Evolutionary conservation across 2,888 invertebrate genomes (phyloP).

Genomic region (Odontocolon sp.): DNA sequence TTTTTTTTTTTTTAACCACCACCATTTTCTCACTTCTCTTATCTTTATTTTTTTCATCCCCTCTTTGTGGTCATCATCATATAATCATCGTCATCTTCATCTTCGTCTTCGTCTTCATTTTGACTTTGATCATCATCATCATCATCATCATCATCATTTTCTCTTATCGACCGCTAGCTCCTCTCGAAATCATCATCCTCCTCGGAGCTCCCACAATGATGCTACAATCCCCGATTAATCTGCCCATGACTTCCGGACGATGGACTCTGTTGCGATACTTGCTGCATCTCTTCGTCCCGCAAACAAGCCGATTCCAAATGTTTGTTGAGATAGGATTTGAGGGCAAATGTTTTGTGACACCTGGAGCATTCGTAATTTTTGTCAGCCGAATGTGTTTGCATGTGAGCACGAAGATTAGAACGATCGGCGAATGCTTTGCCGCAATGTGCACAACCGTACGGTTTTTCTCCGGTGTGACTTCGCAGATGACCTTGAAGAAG

Average conservation of each 20-base stretch:
- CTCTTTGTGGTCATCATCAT: too few relatives aligned
- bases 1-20: slow-evolving; percentile 13
- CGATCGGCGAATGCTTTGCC: slow-evolving; percentile 98
- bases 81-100: not conserved
- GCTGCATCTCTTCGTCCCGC: slow-evolving; percentile 81
- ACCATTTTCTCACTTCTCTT: not conserved
- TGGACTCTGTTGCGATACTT: slow-evolving; percentile 55
- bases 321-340: slow-evolving; percentile 97
- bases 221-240: slow-evolving; percentile 77
- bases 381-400: slow-evolving; percentile 96
- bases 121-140: slow-evolving; percentile 9
- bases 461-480: slow-evolving; percentile 97
- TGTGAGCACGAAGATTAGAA: slow-evolving; percentile 95
- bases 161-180: slow-evolving; percentile 53
- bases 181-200: slow-evolving; percentile 28
- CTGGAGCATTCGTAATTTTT: slow-evolving; percentile 94
- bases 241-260: slow-evolving; percentile 51
- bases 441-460: slow-evolving; percentile 96
- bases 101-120: not conserved
- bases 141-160: slow-evolving; percentile 34
- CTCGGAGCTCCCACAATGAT: slow-evolving; percentile 61
- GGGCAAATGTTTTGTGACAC: slow-evolving; percentile 95
- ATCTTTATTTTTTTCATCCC: not conserved
- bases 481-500: slow-evolving; percentile 93
- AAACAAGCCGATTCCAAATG: slow-evolving; percentile 96